Base-by-base conservation (phyloP, 2,888 invertebrate genomes). In the Clepsis dumicolana region DNA sequence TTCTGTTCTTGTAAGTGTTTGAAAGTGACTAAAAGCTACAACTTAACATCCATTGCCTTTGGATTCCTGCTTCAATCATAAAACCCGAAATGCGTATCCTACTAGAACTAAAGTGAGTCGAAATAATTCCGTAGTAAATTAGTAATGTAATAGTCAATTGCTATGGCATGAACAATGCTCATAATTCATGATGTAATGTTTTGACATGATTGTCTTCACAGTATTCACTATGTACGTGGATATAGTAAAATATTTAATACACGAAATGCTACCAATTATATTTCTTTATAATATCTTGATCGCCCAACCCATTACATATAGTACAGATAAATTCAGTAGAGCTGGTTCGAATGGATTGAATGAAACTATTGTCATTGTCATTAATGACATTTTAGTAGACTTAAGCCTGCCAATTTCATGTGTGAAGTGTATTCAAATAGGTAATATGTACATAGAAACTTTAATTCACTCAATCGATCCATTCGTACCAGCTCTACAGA, bases 91-190 rank as follows among this genome's bases (percentile, higher is more conserved):
- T 16, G 41, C 18, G 14, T 38, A 16, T 0, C 8, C 41, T 16
- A n/a, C 18, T 7, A 16, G 16, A 44, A 18, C 41, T 16, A 44
- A 44, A 44, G 18, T 18, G 16, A 44, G 48, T 48, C 48, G 48
- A 48, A 21, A 48, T 48, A 48, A 21, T 21, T 48, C 18, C 48
- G n/a, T 44, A 48, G 21, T 48, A 48, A 21, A 48, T 0, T 44
- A 18, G 44, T 48, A 44, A 44, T 44, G 44, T 48, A 44, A 44
- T 44, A 48, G 21, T 21, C 12, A 48, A 48, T 48, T 44, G 16
- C 10, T 48, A 21, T 21, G 48, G 21, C 48, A 12, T 48, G 21
- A 48, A 44, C n/a, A 18, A 48, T 48, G 18, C 48, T 48, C 10
- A 12, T 48, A 10, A 48, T 48, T 44, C 16, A 21, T 12, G 12